These are phyloP conservation scores for Zosterops hypoxanthus DNA, from an alignment of 2,113 vertebrate genomes.

Conservation along the genomic window DNA sequence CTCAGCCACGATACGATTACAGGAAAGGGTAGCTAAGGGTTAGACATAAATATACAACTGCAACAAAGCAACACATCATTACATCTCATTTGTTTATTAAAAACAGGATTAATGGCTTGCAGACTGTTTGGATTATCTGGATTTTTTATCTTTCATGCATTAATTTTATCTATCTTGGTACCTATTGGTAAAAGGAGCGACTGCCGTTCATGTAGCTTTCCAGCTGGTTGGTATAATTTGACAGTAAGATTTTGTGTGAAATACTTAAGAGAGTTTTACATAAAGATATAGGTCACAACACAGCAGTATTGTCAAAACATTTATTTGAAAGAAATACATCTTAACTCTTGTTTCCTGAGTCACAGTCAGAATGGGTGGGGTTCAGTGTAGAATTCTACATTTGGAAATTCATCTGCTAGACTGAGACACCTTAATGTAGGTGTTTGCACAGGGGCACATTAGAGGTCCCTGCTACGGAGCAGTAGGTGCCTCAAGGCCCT, in stretches of 20 bases:
- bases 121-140: not conserved
- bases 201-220: not conserved
- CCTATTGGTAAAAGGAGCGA: not conserved
- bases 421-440: not conserved
- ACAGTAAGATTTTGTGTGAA: not conserved
- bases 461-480: not conserved
- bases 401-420: not conserved
- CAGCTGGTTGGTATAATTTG: not conserved
- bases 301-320: not conserved
- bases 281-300: not conserved
- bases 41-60: not conserved
- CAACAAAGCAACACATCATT: not conserved
- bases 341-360: not conserved
- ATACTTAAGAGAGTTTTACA: not conserved
- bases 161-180: not conserved
- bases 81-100: not conserved
- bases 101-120: not conserved
- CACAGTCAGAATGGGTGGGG: not conserved
- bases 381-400: not conserved
- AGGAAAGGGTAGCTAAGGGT: not conserved
- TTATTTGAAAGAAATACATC: not conserved
- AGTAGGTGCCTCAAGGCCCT: not conserved
- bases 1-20: not conserved
- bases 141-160: not conserved
- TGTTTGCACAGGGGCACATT: not conserved